Evolutionary conservation across 1,140 invertebrate species (phyloP).

Genomic region (Psix sp.): DNA sequence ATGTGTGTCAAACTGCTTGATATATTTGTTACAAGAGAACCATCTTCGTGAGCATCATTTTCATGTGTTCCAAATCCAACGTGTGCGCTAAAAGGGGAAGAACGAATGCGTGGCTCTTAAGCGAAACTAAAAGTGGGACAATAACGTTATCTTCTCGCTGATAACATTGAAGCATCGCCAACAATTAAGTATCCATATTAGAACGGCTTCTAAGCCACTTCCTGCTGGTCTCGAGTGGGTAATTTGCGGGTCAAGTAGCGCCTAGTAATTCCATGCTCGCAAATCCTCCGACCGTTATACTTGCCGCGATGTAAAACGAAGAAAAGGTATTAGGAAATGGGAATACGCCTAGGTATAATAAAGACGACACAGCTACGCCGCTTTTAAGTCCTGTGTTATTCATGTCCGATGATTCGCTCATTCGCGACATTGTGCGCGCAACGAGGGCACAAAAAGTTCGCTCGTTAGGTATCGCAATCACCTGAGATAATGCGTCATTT

Average conservation of each 20-base stretch:
- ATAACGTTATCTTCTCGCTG: constrained; percentile 26
- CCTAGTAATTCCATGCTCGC: constrained; percentile 52
- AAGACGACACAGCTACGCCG: constrained; percentile 41
- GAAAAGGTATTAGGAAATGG: constrained; percentile 55
- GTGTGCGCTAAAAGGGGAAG: background rate
- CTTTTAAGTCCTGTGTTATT: constrained; percentile 12
- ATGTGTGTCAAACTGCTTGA: no score
- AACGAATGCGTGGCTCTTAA: constrained; percentile 10
- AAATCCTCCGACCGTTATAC: constrained; percentile 54
- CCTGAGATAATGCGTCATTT: no score
- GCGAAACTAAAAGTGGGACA: constrained; percentile 21
- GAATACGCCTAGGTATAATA: constrained; percentile 33
- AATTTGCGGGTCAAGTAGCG: constrained; percentile 51
- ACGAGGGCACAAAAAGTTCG: no score
- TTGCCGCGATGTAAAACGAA: constrained; percentile 49
- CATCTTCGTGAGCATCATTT: no score
- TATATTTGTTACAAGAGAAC: no score
- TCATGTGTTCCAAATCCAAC: no score
- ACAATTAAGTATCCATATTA: constrained; percentile 39
- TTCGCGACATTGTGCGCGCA: no score
- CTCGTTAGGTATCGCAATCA: no score
- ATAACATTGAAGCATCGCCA: constrained; percentile 17
- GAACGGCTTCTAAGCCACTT: constrained; percentile 40
- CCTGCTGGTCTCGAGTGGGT: constrained; percentile 48
- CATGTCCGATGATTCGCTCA: no score